Percentiles rank a stretch among this genome's conserved stretches.
Conservation (phyloP, 2,113 vertebrate species). For the Stigmatopora nigra region DNA sequence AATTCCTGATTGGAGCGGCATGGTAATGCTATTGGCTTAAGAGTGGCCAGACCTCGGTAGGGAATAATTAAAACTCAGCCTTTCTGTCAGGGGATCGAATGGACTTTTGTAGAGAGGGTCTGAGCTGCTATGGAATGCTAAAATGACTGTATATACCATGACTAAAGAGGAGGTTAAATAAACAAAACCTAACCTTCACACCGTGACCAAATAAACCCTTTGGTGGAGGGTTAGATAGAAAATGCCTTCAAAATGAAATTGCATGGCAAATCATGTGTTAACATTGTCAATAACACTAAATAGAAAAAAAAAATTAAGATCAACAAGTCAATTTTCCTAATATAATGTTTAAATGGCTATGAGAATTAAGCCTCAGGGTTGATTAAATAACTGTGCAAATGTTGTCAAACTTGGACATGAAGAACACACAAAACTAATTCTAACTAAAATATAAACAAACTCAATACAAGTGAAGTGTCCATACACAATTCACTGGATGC, state of each 20-base stretch:
- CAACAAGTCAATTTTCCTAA: too few species aligned
- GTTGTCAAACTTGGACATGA: not conserved
- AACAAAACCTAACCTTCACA: conserved; percentile 10
- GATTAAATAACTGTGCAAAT: not conserved
- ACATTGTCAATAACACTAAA: not conserved
- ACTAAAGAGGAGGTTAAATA: conserved; percentile 20
- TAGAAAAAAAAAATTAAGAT: too few species aligned
- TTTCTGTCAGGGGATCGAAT: conserved; percentile 36
- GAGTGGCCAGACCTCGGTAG: conserved; percentile 41
- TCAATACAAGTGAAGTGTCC: conserved; percentile 1
- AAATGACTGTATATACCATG: conserved; percentile 30
- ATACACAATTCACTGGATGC: conserved; percentile 14
- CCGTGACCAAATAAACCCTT: conserved; percentile 29
- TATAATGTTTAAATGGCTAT: not conserved
- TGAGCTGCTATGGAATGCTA: conserved; percentile 69
- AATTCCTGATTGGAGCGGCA: conserved; percentile 58
- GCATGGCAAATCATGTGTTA: not conserved
- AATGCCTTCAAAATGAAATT: conserved; percentile 12
- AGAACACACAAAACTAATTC: not conserved
- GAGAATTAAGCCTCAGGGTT: not conserved
- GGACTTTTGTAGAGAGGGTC: conserved; percentile 40
- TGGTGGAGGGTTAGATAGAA: conserved; percentile 14
- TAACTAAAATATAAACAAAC: not conserved
- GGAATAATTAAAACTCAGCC: conserved; percentile 59
- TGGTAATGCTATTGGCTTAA: conserved; percentile 58